phyloP scores from a whole-genome alignment of 2,113 vertebrate species.

The Crotophaga sulcirostris region DNA sequence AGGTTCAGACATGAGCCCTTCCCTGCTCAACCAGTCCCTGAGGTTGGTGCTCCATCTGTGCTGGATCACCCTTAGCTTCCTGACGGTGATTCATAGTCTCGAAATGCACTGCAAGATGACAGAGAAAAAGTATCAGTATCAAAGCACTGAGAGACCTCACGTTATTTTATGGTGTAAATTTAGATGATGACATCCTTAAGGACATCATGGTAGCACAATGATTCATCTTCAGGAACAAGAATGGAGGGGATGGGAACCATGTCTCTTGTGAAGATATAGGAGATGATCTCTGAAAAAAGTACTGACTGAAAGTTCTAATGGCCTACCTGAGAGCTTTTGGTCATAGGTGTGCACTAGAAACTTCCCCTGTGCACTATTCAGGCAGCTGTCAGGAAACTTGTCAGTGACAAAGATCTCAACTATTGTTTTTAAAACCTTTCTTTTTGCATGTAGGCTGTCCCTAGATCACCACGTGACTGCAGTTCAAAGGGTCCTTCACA shows the following conservation, averaged over 20 bases:
- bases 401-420: not conserved
- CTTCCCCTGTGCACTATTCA: not conserved
- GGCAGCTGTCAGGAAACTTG: not conserved
- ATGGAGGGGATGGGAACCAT: not conserved
- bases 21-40: not conserved
- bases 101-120: not conserved
- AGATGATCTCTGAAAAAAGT: not conserved
- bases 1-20: not conserved
- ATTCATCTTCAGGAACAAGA: not conserved
- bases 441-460: not conserved
- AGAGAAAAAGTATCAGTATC: not conserved
- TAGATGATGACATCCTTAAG: not conserved
- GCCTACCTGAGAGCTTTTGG: not conserved
- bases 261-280: not conserved
- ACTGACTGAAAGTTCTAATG: not conserved
- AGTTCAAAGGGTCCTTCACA: not conserved
- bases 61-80: not conserved
- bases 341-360: not conserved
- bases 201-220: not conserved
- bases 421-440: too few relatives aligned
- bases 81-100: not conserved
- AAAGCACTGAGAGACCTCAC: not conserved
- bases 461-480: not conserved
- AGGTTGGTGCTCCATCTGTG: not conserved
- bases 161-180: not conserved